Evolutionary conservation across 2,888 invertebrate genomes (phyloP), one percentile per base, ranked within the genome.

Genomic region (Desoria tigrina): DNA sequence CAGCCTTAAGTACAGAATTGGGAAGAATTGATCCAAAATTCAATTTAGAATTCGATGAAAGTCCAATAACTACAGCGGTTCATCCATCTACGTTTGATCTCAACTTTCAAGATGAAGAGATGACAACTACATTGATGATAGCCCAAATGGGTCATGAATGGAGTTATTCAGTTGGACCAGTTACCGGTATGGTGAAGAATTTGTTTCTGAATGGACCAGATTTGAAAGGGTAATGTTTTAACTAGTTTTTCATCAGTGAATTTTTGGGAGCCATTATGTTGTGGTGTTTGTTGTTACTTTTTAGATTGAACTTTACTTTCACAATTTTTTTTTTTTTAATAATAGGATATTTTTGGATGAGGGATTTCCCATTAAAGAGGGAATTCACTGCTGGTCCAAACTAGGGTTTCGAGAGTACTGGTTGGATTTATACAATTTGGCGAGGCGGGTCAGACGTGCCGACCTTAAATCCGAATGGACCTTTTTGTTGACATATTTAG

Each of bases 371-470:
- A 42, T 56, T 14, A 59, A 67, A 26, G 67, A 67, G 57, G 63
- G 42, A 7, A 9, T 51, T 6, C 16, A 45, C 26, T 28, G 11
- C 21, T 67, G 67, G 67, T 18, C 50, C 14, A 42, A 55, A 42
- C 26, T 42, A 16, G 32, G 37, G 42, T 63, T 67, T 26, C 32
- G 67, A 1, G 67, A 67, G 53, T 51, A 21, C 24, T 67, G 63
- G 63, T 45, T 67, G 16, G 60, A 60, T 58, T 24, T 67, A 14
- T 67, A 64, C 50, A 49, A 56, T 4, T 51, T 63, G 28, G 67
- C 63, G 0, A 21, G 57, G 28, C 55, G 26, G 51, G 49, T 63
- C 0, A 7, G 6, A 6, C 16, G 42, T 14, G 58, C 49, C 32
- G 50, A 63, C 1, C 28, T 62, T 6, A 4, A 55, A 26, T 1